Conservation (phyloP, 2,113 vertebrate species). For the Bos javanicus region DNA sequence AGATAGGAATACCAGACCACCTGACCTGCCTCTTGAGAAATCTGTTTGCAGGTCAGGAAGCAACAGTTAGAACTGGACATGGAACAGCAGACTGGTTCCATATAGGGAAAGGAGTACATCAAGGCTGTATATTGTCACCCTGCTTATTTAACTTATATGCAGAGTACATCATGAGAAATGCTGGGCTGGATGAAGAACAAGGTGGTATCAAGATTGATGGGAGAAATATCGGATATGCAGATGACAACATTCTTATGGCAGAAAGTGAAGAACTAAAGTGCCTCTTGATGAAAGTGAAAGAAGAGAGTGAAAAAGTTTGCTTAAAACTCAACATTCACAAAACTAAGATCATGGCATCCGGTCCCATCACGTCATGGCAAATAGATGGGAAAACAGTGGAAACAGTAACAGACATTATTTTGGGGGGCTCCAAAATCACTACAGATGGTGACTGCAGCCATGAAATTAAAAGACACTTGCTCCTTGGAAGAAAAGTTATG, state of each 20-base stretch:
- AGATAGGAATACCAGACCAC: background rate
- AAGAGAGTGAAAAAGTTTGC: background rate
- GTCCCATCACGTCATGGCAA: background rate
- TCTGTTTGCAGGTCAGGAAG: background rate
- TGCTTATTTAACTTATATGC: background rate
- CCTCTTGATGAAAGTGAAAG: background rate
- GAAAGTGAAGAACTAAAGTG: background rate
- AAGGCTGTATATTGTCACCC: background rate
- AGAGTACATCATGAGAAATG: background rate
- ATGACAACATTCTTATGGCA: background rate
- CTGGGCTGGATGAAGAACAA: background rate
- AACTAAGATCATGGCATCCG: background rate
- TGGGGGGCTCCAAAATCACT: background rate
- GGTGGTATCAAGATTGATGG: background rate
- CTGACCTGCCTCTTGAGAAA: background rate
- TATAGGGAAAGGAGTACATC: background rate
- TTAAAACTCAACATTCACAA: background rate
- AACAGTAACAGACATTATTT: background rate
- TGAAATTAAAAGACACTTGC: background rate
- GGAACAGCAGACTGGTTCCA: background rate
- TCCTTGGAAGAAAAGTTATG: background rate
- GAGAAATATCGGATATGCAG: background rate
- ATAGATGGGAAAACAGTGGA: background rate
- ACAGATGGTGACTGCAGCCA: background rate
- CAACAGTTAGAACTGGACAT: background rate